These are phyloP conservation scores for Gavialis gangeticus DNA, from an alignment of 2,113 vertebrate genomes.

Conservation along the genomic window DNA sequence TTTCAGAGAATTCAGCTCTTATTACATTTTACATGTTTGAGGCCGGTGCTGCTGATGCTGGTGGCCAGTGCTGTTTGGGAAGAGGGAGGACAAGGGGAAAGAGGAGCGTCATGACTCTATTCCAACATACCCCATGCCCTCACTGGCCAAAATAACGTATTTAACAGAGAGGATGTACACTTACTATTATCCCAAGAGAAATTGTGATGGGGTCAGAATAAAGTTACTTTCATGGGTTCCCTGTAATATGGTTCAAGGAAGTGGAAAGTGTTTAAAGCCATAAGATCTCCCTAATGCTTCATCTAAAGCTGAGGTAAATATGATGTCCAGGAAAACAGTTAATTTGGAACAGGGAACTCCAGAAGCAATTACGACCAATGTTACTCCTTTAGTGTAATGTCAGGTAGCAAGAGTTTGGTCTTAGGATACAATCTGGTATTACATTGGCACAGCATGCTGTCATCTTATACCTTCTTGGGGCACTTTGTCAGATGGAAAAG, in stretches of 20 bases:
- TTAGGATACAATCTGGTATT: neutral
- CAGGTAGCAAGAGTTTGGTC: neutral
- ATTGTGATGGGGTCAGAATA: neutral
- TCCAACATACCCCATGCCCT: neutral
- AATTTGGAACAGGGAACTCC: neutral
- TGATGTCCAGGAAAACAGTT: neutral
- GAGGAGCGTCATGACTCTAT: fast-evolving
- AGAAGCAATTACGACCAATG: neutral
- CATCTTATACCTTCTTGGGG: neutral
- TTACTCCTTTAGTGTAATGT: neutral
- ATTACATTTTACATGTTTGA: neutral
- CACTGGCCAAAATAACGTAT: fast-evolving
- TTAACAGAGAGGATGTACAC: neutral
- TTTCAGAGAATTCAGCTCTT: neutral
- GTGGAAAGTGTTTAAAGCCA: neutral
- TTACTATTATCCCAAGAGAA: neutral
- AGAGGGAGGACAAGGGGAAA: neutral
- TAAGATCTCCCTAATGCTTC: neutral
- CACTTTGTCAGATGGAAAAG: neutral
- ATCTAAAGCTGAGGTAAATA: neutral
- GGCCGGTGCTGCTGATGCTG: fast-evolving
- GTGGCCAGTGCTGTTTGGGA: neutral
- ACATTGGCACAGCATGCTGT: neutral
- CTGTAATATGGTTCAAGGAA: neutral
- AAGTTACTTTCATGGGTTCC: neutral